Base-by-base conservation (phyloP, 35 echinoderm and acorn worm genomes). In the Diadema setosum region DNA sequence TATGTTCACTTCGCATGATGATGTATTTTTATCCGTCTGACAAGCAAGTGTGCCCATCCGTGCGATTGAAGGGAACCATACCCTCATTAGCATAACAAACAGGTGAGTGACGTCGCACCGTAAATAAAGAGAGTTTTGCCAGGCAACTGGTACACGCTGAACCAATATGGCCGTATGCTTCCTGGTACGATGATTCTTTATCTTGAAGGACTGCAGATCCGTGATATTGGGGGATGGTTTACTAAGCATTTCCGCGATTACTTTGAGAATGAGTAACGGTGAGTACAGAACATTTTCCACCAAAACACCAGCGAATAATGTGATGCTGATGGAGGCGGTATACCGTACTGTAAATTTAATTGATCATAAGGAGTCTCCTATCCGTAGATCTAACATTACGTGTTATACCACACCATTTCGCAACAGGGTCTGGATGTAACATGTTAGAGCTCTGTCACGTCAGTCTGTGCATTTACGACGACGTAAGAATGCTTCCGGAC, bases 51-150 rank as follows among this genome's bases (percentile, higher is more conserved):
- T n/a, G n/a, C n/a, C n/a, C n/a, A n/a, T n/a, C n/a, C n/a, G n/a
- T n/a, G n/a, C n/a, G n/a, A n/a, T n/a, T n/a, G n/a, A n/a, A n/a
- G n/a, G n/a, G n/a, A n/a, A n/a, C n/a, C n/a, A n/a, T n/a, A n/a
- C n/a, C 39, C 73, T 78, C 36, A 61, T 90, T 90, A 34, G 56
- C 87, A 90, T 90, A 83, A 83, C 52, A 90, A 90, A 82, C 46
- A 35, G 45, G 17, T 30, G 14, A 29, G 20, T 90, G 87, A 90
- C 87, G 87, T 90, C 87, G 83, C 9, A 30, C 31, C 46, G 76
- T 90, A 90, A 90, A 90, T 76, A 90, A 87, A 41, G 61, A 84
- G 35, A 46, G 67, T 57, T 61, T 90, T 76, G 75, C 87, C 80
- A 64, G 78, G 87, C 87, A 90, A 90, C 87, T 82, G 42, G 39